Conservation (phyloP, 2,113 vertebrate genomes). For the Rhinopomastus cyanomelas region DNA sequence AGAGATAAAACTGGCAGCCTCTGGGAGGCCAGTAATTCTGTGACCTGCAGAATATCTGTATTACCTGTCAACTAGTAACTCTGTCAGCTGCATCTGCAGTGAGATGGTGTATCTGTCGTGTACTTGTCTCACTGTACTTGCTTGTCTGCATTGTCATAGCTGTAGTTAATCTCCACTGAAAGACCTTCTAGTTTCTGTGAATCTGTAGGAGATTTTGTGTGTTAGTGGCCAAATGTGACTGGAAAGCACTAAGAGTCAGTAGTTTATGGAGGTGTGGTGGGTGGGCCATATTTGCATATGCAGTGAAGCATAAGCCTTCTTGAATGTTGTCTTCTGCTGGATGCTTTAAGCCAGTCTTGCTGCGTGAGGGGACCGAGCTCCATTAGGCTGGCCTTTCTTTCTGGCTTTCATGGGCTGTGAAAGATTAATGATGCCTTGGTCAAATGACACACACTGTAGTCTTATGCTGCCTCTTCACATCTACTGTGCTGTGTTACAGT, state of each 20-base stretch:
- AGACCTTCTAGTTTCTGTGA: background rate
- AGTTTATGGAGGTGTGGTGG: background rate
- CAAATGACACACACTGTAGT: background rate
- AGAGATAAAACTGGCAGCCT: background rate
- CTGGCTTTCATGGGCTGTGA: background rate
- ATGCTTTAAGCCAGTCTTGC: background rate
- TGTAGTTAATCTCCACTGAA: background rate
- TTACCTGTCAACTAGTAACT: background rate
- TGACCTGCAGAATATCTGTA: background rate
- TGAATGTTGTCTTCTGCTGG: background rate
- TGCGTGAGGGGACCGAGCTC: background rate
- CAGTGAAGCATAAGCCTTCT: background rate
- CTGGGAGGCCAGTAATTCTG: background rate
- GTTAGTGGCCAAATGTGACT: background rate
- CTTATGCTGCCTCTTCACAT: background rate
- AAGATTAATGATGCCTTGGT: background rate
- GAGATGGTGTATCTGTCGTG: background rate
- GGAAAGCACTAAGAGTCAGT: background rate
- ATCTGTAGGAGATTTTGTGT: background rate
- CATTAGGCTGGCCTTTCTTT: background rate
- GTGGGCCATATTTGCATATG: background rate
- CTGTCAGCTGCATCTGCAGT: background rate
- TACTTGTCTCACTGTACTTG: background rate
- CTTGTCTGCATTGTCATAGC: background rate
- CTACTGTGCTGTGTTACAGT: background rate